Evolutionary conservation across 2,797 vertebrate species (phyloP).

Genomic region (Tadarida brasiliensis): DNA sequence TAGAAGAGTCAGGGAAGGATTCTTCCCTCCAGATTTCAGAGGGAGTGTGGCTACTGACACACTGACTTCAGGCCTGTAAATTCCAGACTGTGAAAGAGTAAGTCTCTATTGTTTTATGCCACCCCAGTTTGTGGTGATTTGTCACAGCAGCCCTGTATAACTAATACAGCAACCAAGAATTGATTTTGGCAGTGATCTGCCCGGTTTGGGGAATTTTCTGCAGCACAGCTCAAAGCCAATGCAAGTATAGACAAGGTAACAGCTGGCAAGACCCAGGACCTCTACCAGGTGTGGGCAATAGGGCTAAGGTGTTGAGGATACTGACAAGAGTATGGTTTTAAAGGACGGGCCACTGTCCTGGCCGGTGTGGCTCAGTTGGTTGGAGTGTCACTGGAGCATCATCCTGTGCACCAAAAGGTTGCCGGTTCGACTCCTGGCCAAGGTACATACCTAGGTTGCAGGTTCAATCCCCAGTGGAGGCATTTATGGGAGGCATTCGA

Average conservation of each 20-base stretch:
- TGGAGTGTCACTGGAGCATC: background rate
- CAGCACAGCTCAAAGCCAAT: background rate
- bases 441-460: background rate
- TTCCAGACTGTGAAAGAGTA: background rate
- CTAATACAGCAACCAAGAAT: slow-evolving; percentile 8
- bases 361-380: background rate
- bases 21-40: background rate
- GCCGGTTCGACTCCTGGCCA: background rate
- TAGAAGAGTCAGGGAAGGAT: background rate
- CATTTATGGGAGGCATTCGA: background rate
- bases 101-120: background rate
- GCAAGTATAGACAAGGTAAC: background rate
- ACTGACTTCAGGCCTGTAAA: background rate
- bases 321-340: background rate
- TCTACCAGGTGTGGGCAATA: background rate
- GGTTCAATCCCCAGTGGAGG: background rate
- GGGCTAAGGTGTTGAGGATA: background rate
- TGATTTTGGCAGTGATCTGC: background rate
- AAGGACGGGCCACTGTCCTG: background rate
- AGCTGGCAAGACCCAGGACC: background rate
- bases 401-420: background rate
- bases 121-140: background rate
- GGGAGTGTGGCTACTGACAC: background rate
- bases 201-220: background rate
- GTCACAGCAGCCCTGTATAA: background rate